These are phyloP conservation scores for Tupaia tana DNA, from an alignment of 2,113 vertebrate species.

Conservation along the genomic window DNA sequence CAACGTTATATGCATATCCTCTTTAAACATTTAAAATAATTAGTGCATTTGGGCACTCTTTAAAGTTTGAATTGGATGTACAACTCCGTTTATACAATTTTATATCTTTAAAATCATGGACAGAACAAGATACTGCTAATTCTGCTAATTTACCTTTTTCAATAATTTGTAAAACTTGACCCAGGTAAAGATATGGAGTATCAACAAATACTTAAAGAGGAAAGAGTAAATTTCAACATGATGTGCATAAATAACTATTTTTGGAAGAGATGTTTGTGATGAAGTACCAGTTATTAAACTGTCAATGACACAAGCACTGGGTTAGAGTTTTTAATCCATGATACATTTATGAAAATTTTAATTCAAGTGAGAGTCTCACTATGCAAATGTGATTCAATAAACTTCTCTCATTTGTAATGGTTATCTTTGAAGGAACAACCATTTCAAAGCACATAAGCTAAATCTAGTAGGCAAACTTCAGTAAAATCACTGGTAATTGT, in stretches of 20 bases:
- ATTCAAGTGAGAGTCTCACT: neutral
- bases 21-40: too few species aligned
- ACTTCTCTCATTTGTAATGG: neutral
- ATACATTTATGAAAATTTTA: slow-evolving; percentile 24
- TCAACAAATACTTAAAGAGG: neutral
- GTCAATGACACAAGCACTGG: neutral
- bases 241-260: neutral
- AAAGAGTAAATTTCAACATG: neutral
- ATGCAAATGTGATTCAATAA: neutral
- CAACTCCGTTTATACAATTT: too few species aligned
- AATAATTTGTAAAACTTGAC: neutral
- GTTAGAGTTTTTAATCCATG: neutral
- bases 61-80: too few species aligned
- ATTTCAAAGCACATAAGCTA: neutral
- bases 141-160: neutral
- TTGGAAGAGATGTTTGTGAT: neutral
- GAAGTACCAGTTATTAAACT: slow-evolving; percentile 21
- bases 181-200: neutral
- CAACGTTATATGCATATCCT: too few species aligned
- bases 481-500: neutral
- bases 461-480: neutral
- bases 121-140: too few species aligned
- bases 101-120: too few species aligned
- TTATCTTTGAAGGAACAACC: neutral
- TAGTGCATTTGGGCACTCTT: too few species aligned